Conservation (phyloP, 1,140 invertebrate species). For the Diorhabda sublineata region DNA sequence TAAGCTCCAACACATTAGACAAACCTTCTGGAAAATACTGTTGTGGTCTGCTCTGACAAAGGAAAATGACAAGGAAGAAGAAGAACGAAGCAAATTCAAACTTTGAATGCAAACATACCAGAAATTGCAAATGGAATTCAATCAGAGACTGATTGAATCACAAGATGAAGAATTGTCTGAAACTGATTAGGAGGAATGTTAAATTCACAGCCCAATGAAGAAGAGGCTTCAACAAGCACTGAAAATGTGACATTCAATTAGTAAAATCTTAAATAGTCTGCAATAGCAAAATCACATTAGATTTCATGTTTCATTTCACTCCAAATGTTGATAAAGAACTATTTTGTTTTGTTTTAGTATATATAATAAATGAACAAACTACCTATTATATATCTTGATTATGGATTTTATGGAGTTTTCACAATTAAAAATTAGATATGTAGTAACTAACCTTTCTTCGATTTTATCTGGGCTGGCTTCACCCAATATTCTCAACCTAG, state of each 20-base stretch:
- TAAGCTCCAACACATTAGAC: slow-evolving; percentile 20
- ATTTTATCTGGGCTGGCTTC: slow-evolving; percentile 73
- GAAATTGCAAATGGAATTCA: neutral
- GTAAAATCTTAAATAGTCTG: neutral
- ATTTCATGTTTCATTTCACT: too few species aligned
- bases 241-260: neutral
- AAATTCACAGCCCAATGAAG: neutral
- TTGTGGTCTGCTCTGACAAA: too few species aligned
- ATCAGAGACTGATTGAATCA: neutral
- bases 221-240: too few species aligned
- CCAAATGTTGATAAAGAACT: neutral
- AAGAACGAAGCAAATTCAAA: neutral
- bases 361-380: neutral
- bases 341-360: neutral
- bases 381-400: too few species aligned
- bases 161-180: neutral
- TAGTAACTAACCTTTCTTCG: slow-evolving; percentile 56
- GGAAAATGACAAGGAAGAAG: neutral
- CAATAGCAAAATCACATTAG: too few species aligned
- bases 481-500: slow-evolving; percentile 75
- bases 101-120: neutral
- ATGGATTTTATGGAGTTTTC: too few species aligned
- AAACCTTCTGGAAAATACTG: slow-evolving; percentile 25
- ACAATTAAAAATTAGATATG: neutral
- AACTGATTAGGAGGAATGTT: neutral